Evolutionary conservation across 2,113 vertebrate species (phyloP), one percentile per base, ranked within the genome.

Genomic region (Odontesthes bonariensis): DNA sequence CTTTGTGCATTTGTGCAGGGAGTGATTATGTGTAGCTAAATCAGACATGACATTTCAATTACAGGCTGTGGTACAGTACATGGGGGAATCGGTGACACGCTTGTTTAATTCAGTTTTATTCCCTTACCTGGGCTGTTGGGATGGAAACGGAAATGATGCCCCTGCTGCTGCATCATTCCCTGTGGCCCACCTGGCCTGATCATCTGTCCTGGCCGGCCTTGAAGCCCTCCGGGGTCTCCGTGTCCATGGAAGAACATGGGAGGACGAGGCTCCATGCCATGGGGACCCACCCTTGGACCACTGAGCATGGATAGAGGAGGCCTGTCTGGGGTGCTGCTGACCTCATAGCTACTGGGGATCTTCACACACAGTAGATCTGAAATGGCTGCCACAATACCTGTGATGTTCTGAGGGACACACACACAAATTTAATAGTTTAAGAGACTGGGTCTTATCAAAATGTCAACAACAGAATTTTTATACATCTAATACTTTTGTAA

Each of bases 341-440:
- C 95, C 82, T 99, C 97, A 0, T 98, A 98, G 85, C 96, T 97
- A 93, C 94, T 96, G 58, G 97, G 97, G 62, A 98, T 95, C 89
- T 96, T 95, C 75, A 99, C 95, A 3, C 95, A 95, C 12, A 92
- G 81, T 0, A 91, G 86, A 58, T 91, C 86, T 60, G 86, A 91
- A 67, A 89, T 89, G 49, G 88, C 96, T 51, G 97, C 96, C 70
- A 98, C 95, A 14, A 98, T 94, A 1, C 92, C 94, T 11, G 94
- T 95, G 7, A 98, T 97, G 82, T 98, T 97, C 97, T 98, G 70
- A 31, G 89, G 57, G 12, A 62, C n/a, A 52, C 5, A 13, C 22
- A 33, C 17, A n/a, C 33, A 57, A 54, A 58, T 2, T 52, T 6
- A 13, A 65, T 2, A 47, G 2, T 17, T 42, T 38, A 60, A 13